phyloP scores from a whole-genome alignment of 2,888 invertebrate species.

The Sinohyriopsis cumingii region DNA sequence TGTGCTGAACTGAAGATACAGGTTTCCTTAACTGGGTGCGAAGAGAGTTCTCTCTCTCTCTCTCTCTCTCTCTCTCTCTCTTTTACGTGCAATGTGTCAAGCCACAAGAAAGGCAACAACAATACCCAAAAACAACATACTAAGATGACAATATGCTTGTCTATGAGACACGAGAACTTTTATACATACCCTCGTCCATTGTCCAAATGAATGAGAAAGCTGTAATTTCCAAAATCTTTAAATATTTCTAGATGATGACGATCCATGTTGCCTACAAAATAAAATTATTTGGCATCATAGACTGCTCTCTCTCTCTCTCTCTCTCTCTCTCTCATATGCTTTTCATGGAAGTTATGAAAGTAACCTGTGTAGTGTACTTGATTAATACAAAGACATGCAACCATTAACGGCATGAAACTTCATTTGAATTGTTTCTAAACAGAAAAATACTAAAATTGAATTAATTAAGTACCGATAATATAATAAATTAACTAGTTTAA shows the following conservation, averaged over 20 bases:
- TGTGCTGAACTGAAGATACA: too few species aligned
- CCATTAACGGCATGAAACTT: too few species aligned
- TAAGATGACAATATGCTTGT: too few species aligned
- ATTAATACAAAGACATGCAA: too few species aligned
- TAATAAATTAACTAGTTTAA: too few species aligned
- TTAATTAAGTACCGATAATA: too few species aligned
- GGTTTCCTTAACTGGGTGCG: too few species aligned
- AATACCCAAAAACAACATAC: too few species aligned
- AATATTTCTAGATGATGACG: constrained; percentile 31
- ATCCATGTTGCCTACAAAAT: constrained; percentile 35
- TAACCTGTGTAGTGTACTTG: too few species aligned
- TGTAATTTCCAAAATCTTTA: constrained; percentile 19
- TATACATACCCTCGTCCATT: constrained; percentile 35
- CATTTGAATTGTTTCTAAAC: too few species aligned
- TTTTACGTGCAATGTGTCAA: not conserved
- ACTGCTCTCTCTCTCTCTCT: constrained; percentile 4
- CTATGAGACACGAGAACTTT: not conserved
- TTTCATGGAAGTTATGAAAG: not conserved
- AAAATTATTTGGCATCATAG: not conserved
- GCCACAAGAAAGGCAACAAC: too few species aligned
- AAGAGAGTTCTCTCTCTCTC: constrained; percentile 1
- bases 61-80: constrained; percentile 10
- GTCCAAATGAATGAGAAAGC: constrained; percentile 24
- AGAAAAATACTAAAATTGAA: too few species aligned
- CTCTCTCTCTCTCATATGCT: constrained; percentile 2